Percentiles rank a stretch among this genome's conserved stretches.
phyloP scores from a whole-genome alignment of 2,888 invertebrate genomes.

The Apoda limacodes region DNA sequence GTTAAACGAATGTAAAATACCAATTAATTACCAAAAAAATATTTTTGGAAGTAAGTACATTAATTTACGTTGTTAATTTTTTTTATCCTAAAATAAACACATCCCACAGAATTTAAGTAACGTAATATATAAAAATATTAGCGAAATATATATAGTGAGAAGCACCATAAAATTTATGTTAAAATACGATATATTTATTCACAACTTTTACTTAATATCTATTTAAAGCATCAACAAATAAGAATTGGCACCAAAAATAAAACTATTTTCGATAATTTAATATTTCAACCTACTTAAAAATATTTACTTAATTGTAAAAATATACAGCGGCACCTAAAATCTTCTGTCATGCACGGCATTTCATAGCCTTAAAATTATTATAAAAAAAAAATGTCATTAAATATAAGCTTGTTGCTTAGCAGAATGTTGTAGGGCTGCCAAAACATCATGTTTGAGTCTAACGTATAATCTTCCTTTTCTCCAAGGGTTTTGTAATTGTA shows the following conservation, averaged over 20 bases:
- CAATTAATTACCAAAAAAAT: too few species aligned
- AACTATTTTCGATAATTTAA: constrained; percentile 25
- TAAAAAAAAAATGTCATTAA: constrained; percentile 29
- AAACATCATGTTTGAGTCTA: constrained; percentile 88
- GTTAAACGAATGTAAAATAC: too few species aligned
- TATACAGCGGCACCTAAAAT: neutral
- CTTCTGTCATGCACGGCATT: neutral
- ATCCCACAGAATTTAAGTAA: too few species aligned
- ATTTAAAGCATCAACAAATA: constrained; percentile 59
- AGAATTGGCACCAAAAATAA: constrained; percentile 56
- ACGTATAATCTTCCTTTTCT: constrained; percentile 94
- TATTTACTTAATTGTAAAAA: neutral
- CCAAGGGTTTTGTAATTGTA: constrained; percentile 96
- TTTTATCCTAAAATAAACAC: too few species aligned
- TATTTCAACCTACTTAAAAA: too few species aligned
- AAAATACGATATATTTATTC: constrained; percentile 46
- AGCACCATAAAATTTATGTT: constrained; percentile 58
- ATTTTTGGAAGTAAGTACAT: too few species aligned
- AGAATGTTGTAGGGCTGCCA: constrained; percentile 90
- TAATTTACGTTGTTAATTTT: too few species aligned
- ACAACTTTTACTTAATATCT: constrained; percentile 51
- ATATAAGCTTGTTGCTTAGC: constrained; percentile 82
- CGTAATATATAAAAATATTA: too few species aligned
- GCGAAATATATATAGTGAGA: constrained; percentile 32
- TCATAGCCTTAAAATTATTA: constrained; percentile 11